Conservation (phyloP, 2,888 invertebrate species). For the Schizotus pectinicornis region DNA sequence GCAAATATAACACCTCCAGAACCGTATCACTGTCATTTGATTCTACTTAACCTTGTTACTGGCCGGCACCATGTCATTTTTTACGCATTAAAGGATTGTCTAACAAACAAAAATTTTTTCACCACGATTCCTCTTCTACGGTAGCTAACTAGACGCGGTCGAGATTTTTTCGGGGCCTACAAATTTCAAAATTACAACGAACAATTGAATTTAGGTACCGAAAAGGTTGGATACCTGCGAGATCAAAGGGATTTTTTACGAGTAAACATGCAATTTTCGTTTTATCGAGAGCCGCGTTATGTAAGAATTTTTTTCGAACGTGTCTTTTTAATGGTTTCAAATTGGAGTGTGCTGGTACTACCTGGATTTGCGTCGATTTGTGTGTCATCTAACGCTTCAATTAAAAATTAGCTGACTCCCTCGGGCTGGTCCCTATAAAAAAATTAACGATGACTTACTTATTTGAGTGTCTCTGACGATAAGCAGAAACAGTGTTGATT, state of each 20-base stretch:
- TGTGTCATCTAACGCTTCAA: too few relatives aligned
- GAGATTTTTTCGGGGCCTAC: conserved; percentile 9
- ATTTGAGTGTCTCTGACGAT: too few relatives aligned
- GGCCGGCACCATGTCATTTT: conserved; percentile 37
- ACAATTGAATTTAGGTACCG: conserved; percentile 15
- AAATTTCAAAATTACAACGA: conserved; percentile 8
- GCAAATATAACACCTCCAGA: conserved; percentile 45
- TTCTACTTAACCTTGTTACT: conserved; percentile 48
- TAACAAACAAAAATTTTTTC: conserved; percentile 18
- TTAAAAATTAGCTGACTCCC: too few relatives aligned
- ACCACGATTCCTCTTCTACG: background rate
- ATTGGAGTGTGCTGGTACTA: background rate
- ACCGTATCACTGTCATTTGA: conserved; percentile 50
- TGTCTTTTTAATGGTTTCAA: background rate
- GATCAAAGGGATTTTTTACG: conserved; percentile 9
- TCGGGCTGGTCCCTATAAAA: too few relatives aligned
- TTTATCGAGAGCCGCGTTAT: background rate
- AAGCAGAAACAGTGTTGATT: too few relatives aligned
- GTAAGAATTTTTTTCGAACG: background rate
- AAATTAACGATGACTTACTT: too few relatives aligned
- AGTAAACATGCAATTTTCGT: conserved; percentile 15
- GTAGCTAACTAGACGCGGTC: conserved; percentile 14
- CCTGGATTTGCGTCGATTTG: too few relatives aligned
- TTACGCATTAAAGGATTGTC: conserved; percentile 38
- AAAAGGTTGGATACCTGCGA: conserved; percentile 16